These are phyloP conservation scores for Zapornia atra DNA, from an alignment of 2,113 vertebrate genomes.

Conservation along the genomic window DNA sequence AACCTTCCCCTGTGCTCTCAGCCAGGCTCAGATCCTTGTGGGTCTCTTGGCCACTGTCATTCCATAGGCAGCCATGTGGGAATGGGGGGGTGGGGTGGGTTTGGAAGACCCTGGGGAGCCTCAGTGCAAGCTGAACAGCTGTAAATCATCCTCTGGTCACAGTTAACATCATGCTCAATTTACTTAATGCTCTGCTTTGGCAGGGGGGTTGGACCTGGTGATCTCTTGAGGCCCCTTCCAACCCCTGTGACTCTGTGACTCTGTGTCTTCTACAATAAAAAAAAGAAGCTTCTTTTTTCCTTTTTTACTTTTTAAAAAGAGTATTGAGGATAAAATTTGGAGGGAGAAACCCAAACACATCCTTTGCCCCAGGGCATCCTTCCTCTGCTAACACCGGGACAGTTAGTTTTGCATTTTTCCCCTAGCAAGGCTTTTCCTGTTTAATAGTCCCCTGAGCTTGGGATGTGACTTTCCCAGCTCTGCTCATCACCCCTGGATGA, in stretches of 20 bases:
- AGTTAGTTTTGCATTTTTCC: not conserved
- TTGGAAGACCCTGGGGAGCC: not conserved
- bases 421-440: not conserved
- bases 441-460: not conserved
- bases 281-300: not conserved
- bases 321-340: not conserved
- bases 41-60: no score
- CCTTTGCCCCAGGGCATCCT: not conserved
- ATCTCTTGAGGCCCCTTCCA: no score
- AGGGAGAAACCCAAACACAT: not conserved
- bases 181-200: not conserved
- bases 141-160: not conserved
- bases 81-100: accelerated
- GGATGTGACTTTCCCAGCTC: not conserved
- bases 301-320: no score
- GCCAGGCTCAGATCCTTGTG: not conserved
- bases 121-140: not conserved
- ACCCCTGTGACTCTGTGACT: no score
- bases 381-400: not conserved
- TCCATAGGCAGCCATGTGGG: not conserved
- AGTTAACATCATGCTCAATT: not conserved
- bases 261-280: no score
- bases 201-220: no score
- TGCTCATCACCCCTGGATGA: not conserved
- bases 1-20: not conserved